Percentiles rank a stretch among this genome's conserved stretches.
phyloP scores from a whole-genome alignment of 2,113 vertebrate species.

The Chaenogobius annularis region DNA sequence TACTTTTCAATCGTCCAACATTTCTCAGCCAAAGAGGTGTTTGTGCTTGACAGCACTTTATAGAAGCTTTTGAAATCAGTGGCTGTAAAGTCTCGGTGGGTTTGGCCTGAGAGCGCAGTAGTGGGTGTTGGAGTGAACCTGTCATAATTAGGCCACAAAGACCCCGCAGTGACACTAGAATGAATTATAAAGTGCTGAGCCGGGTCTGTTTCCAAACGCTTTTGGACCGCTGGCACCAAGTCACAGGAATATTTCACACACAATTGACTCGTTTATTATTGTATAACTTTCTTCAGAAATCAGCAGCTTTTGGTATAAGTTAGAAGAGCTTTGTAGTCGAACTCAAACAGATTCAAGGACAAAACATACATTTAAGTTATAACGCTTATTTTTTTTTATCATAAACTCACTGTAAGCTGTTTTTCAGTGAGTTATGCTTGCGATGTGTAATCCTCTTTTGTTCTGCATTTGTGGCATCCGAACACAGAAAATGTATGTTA shows the following conservation, averaged over 20 bases:
- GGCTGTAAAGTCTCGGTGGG: background rate
- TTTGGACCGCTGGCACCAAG: slow-evolving; percentile 11
- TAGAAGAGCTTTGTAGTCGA: background rate
- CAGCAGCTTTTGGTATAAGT: background rate
- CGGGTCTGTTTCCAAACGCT: slow-evolving; percentile 17
- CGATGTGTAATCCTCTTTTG: too few species aligned
- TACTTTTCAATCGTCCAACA: background rate
- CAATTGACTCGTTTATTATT: slow-evolving; percentile 9
- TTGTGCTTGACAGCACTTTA: slow-evolving; percentile 16
- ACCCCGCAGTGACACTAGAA: slow-evolving; percentile 26
- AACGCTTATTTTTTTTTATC: too few species aligned
- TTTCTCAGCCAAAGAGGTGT: background rate
- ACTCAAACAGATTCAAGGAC: too few species aligned
- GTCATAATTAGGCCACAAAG: slow-evolving; percentile 32
- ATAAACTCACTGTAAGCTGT: too few species aligned
- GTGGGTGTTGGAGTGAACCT: slow-evolving; percentile 17
- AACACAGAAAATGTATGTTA: too few species aligned
- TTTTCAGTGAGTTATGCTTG: too few species aligned
- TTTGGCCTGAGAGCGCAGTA: slow-evolving; percentile 12
- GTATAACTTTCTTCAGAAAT: slow-evolving; percentile 3
- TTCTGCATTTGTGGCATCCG: too few species aligned
- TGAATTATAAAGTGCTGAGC: slow-evolving; percentile 26
- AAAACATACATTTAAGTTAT: too few species aligned
- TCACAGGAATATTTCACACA: slow-evolving; percentile 16
- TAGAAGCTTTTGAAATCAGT: slow-evolving; percentile 1